Evolutionary conservation across 2,888 invertebrate species (phyloP), one percentile per base, ranked within the genome.

Genomic region (Diplazon laetatorius): DNA sequence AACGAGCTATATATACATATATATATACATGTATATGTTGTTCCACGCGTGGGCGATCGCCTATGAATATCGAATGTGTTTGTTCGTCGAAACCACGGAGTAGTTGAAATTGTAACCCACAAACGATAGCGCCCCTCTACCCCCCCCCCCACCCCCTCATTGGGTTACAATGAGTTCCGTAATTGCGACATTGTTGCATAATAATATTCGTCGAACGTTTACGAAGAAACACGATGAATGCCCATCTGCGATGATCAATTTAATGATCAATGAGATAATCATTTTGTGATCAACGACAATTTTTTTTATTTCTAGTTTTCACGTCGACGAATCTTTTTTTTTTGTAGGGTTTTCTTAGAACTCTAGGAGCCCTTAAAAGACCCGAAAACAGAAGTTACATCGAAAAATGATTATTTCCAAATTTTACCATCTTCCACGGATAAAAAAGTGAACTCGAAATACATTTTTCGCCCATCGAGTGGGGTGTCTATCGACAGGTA

Each of bases 31-130:
- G 78, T 16, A 20, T 20, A 16, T 5, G 14, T 18, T 50, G 16
- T 16, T 30, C 55, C 14, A 30, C 30, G 30, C 50, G 44, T 18
- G 55, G 16, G 44, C 44, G 52, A 25, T 44, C 30, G 55, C 30
- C 46, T 46, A 74, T 78, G 52, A 63, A 65, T 71, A 71, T 70
- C 60, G 74, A 63, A 75, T 65, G 35, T 71, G 70, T 71, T 71
- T 62, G 60, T n/a, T 62, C n/a, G n/a, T n/a, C 60, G 50, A 71
- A 71, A 60, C 48, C 59, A 37, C 48, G 37, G n/a, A n/a, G n/a
- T 46, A 46, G 57, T 22, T 20, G 48, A 39, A 48, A 62, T 71
- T 71, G 50, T 60, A 30, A 14, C 39, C 5, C 48, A n/a, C n/a
- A n/a, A n/a, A n/a, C n/a, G n/a, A n/a, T n/a, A n/a, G n/a, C n/a